Evolutionary conservation across 2,113 vertebrate genomes (phyloP), one percentile per base, ranked within the genome.

Genomic region (Clinocottus analis): DNA sequence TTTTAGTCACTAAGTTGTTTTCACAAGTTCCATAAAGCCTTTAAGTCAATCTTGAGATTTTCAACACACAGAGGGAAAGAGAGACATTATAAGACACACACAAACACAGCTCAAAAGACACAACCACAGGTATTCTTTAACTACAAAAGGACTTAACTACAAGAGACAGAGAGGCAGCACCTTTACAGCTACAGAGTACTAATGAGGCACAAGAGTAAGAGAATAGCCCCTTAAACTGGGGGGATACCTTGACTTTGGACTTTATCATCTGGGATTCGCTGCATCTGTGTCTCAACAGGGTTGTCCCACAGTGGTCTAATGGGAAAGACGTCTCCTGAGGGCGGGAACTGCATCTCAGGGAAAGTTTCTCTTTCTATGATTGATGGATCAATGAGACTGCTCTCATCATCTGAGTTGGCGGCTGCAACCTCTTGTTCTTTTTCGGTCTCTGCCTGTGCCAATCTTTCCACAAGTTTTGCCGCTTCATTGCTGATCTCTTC

Each of bases 211-310:
- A 93, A 96, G 91, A 96, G 94, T 95, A 86, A 95, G 93, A 96
- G 95, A 96, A 94, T 89, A 91, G 94, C 95, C 95, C 95, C 96
- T 95, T 95, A 90, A 93, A 94, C 53, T 93, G 95, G 93, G 93
- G 96, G 96, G 97, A 96, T 99, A 99, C 98, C 98, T 99, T 98
- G 96, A 96, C 94, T 93, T 95, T 76, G 96, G 92, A 96, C 96
- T 97, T 96, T 98, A 93, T 98, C 97, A 71, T 97, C 97, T 93
- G 96, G 97, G 93, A 98, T 98, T 96, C 96, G 97, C 94, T 98
- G 97, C 96, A 99, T 98, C 96, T 97, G 97, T 96, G 97, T 99
- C 96, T 99, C 97, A 96, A 97, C 94, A 91, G 97, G 97, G 94
- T 98, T 96, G 90, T 99, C 97, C 97, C 97, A 98, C 94, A 97